phyloP scores from a whole-genome alignment of 2,888 invertebrate genomes.

The Salpingus planirostris region DNA sequence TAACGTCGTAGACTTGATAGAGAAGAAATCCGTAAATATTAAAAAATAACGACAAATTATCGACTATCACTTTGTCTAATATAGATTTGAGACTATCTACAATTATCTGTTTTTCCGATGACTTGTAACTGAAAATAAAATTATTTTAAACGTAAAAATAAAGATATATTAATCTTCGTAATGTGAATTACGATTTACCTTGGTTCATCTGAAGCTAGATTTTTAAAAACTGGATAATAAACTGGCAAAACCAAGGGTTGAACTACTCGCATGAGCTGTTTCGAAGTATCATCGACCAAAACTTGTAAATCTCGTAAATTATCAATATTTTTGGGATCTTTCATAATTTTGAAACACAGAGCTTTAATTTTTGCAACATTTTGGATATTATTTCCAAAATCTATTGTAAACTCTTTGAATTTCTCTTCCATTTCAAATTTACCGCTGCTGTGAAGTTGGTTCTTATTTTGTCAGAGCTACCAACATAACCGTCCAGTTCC shows the following conservation, averaged over 20 bases:
- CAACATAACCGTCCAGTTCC: background rate
- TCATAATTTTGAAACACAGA: conserved; percentile 13
- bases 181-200: background rate
- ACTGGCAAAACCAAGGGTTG: conserved; percentile 7
- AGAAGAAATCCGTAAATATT: conserved; percentile 49
- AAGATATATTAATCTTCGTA: conserved; percentile 4
- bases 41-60: conserved; percentile 45
- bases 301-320: conserved; percentile 18
- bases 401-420: conserved; percentile 2
- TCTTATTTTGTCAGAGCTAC: background rate
- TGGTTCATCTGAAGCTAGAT: conserved; percentile 13
- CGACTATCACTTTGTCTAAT: conserved; percentile 44
- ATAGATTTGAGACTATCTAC: conserved; percentile 45
- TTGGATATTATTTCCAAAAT: conserved; percentile 1
- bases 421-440: background rate
- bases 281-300: conserved; percentile 10
- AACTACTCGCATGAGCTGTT: background rate
- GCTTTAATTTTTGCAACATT: conserved; percentile 2
- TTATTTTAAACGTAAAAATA: conserved; percentile 5
- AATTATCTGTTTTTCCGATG: conserved; percentile 43
- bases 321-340: conserved; percentile 21
- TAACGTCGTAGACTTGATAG: conserved; percentile 48
- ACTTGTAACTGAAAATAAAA: conserved; percentile 19
- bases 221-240: conserved; percentile 25
- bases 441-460: too few species aligned